A percentile compares a stretch with the other conserved stretches of the same genome.
Evolutionary conservation across 1,140 invertebrate species (phyloP).

Genomic region (Rhopalosiphum padi): DNA sequence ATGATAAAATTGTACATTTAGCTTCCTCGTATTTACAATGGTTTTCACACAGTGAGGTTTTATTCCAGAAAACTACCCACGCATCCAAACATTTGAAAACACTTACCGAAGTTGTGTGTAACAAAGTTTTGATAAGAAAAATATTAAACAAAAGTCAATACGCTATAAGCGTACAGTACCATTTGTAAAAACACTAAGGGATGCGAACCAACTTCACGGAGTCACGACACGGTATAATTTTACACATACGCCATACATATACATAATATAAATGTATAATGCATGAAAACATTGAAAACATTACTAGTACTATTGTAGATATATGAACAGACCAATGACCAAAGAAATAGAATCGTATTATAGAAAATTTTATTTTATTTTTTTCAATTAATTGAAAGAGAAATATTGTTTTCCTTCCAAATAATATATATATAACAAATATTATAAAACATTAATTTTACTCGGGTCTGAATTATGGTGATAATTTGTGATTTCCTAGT

Average conservation of each 20-base stretch:
- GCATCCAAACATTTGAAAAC: conserved; percentile 10
- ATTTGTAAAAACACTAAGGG: background rate
- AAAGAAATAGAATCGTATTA: background rate
- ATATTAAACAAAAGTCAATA: conserved; percentile 27
- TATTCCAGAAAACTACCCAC: background rate
- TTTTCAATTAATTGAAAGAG: background rate
- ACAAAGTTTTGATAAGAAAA: conserved; percentile 18
- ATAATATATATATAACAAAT: background rate
- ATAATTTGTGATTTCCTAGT: background rate
- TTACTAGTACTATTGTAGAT: background rate
- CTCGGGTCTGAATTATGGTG: background rate
- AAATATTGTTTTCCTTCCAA: background rate
- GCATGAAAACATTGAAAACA: background rate
- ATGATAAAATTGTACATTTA: conserved; percentile 18
- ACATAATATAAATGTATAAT: background rate
- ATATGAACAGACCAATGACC: background rate
- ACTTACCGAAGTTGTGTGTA: background rate
- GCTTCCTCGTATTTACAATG: background rate
- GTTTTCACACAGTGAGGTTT: background rate
- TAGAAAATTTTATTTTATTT: background rate
- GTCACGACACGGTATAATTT: background rate
- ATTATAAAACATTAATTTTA: background rate
- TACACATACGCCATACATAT: background rate
- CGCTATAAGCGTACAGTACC: background rate
- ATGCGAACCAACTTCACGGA: background rate